These are phyloP conservation scores for Agapornis canus DNA, from an alignment of 2,797 vertebrate genomes.

Conservation along the genomic window DNA sequence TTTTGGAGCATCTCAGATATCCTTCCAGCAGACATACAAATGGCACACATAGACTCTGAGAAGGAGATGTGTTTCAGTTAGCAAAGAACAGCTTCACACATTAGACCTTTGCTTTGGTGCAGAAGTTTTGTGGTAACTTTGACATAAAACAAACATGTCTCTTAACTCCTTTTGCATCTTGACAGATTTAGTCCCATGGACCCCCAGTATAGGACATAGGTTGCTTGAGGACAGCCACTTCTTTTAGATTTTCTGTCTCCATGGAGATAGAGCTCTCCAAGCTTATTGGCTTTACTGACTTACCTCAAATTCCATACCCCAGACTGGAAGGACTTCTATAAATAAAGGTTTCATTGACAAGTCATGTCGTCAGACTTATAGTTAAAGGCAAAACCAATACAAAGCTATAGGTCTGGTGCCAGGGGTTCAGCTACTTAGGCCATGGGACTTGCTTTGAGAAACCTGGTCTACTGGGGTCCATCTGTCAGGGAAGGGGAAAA, in stretches of 20 bases:
- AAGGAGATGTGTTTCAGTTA: not conserved
- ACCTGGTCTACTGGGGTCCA: not conserved
- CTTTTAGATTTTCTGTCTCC: not conserved
- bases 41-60: not conserved
- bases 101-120: not conserved
- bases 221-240: not conserved
- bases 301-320: not conserved
- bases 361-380: not conserved
- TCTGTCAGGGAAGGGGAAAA: not conserved
- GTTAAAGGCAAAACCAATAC: not conserved
- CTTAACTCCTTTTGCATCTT: not conserved
- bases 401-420: not conserved
- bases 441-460: not conserved
- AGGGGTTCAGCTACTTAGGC: not conserved
- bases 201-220: not conserved
- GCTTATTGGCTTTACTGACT: not conserved
- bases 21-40: not conserved
- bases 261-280: not conserved
- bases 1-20: not conserved
- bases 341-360: not conserved
- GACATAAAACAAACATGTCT: not conserved
- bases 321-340: not conserved
- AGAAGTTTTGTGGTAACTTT: not conserved
- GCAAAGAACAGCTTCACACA: not conserved
- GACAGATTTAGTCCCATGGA: not conserved